Percentiles rank a stretch among this genome's conserved stretches.
These are phyloP conservation scores for Xanthostigma xanthostigma DNA, from an alignment of 2,888 invertebrate species.

Conservation along the genomic window DNA sequence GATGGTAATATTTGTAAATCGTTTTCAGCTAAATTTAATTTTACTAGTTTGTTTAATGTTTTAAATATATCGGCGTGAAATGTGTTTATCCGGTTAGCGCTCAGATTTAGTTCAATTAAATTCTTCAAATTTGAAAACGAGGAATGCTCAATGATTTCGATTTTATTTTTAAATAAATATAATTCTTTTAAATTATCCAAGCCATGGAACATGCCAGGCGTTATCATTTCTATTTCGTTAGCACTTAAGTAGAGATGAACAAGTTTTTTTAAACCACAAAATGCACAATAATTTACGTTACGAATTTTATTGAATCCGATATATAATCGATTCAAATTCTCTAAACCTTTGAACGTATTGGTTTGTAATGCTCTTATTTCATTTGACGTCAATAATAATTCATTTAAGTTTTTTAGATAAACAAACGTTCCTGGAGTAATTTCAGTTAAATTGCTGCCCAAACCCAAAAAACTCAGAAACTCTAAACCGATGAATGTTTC, in stretches of 20 bases:
- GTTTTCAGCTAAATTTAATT: slow-evolving; percentile 3
- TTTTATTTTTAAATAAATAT: slow-evolving; percentile 5
- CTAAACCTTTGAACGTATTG: slow-evolving; percentile 3
- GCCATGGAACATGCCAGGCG: slow-evolving; percentile 2
- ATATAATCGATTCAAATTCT: too few relatives aligned
- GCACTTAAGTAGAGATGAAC: slow-evolving; percentile 2
- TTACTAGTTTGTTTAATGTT: slow-evolving; percentile 4
- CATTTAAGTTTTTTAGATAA: slow-evolving; percentile 5
- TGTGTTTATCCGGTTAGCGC: slow-evolving; percentile 5
- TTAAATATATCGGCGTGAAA: slow-evolving; percentile 5
- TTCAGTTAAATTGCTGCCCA: slow-evolving; percentile 8
- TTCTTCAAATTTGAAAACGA: not conserved
- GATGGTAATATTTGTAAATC: slow-evolving; percentile 4
- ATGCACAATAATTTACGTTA: slow-evolving; percentile 2
- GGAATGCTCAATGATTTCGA: not conserved
- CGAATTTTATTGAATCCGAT: not conserved
- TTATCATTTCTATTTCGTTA: slow-evolving; percentile 3
- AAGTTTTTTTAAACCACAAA: slow-evolving; percentile 4
- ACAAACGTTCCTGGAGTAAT: slow-evolving; percentile 6
- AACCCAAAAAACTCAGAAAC: slow-evolving; percentile 9
- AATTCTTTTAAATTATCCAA: slow-evolving; percentile 3
- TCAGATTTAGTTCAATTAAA: slow-evolving; percentile 2
- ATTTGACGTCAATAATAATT: slow-evolving; percentile 5
- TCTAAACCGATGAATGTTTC: slow-evolving; percentile 7
- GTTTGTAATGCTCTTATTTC: not conserved